Percentiles rank a stretch among this genome's conserved stretches.
phyloP scores from a whole-genome alignment of 2,888 invertebrate genomes.

The Dicyrtoma fusca region DNA sequence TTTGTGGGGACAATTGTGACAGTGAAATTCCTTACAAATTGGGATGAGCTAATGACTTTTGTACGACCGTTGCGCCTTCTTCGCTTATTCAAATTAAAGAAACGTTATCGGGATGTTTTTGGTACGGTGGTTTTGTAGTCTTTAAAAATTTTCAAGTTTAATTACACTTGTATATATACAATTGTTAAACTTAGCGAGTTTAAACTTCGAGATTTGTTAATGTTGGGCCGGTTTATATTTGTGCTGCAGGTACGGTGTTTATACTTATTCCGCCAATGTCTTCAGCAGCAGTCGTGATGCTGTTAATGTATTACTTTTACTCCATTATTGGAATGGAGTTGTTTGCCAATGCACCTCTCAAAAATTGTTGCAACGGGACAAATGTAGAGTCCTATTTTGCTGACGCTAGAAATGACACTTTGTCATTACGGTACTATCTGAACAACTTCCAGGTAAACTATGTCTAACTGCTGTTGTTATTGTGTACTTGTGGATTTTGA shows the following conservation, averaged over 20 bases:
- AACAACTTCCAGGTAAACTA: conserved; percentile 70
- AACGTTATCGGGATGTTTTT: conserved; percentile 51
- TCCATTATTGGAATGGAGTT: conserved; percentile 89
- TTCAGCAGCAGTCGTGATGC: conserved; percentile 65
- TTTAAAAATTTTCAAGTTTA: conserved; percentile 34
- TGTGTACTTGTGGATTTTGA: too few relatives aligned
- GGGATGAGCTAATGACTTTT: conserved; percentile 64
- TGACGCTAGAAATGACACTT: conserved; percentile 63
- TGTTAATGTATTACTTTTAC: conserved; percentile 77
- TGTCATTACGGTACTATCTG: conserved; percentile 79
- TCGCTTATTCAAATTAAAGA: conserved; percentile 57
- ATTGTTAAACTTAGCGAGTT: conserved; percentile 67
- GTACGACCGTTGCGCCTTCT: conserved; percentile 70
- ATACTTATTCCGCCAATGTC: conserved; percentile 80
- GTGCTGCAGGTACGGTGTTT: conserved; percentile 70
- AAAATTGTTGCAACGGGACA: conserved; percentile 71
- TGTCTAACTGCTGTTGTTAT: neutral
- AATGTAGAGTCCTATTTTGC: conserved; percentile 62
- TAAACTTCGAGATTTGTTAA: too few relatives aligned
- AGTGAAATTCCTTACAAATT: conserved; percentile 47
- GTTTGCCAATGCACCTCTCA: conserved; percentile 74
- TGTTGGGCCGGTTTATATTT: too few relatives aligned
- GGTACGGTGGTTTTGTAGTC: conserved; percentile 63
- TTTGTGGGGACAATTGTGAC: conserved; percentile 57
- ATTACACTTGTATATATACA: conserved; percentile 70